phyloP scores from a whole-genome alignment of 2,113 vertebrate species.

The Protomyctophum bolini region DNA sequence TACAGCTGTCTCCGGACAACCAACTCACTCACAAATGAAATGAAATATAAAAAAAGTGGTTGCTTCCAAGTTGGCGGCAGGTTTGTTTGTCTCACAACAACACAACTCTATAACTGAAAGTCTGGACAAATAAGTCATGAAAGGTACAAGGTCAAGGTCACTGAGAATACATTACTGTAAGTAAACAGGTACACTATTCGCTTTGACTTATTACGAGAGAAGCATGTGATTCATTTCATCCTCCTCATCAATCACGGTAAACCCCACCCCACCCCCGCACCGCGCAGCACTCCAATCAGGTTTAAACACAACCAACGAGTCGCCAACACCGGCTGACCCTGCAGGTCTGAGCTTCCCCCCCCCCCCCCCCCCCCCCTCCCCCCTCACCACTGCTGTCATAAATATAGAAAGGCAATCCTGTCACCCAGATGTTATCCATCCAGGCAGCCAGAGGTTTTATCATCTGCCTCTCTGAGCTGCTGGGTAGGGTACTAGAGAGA shows the following conservation, averaged over 20 bases:
- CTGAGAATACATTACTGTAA: not conserved
- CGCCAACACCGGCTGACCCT: not conserved
- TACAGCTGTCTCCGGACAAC: no score
- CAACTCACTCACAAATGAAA: no score
- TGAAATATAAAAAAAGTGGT: no score
- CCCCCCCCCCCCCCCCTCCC: not conserved
- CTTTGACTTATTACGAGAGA: no score
- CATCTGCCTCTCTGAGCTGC: no score
- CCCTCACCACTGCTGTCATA: not conserved
- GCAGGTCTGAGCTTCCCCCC: not conserved
- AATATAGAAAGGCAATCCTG: conserved; percentile 10
- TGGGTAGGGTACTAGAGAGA: not conserved
- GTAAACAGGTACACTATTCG: not conserved
- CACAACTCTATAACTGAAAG: no score
- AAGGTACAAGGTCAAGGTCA: no score
- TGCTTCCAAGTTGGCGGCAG: no score
- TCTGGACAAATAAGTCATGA: not conserved
- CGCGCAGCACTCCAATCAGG: not conserved
- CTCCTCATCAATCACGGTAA: no score
- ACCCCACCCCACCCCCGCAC: no score
- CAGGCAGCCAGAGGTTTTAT: not conserved
- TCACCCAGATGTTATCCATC: not conserved
- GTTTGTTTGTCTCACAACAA: no score
- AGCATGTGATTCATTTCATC: no score
- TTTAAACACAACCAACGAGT: not conserved